Conservation (phyloP, 2,113 vertebrate genomes). For the Cranoglanis bouderius region DNA sequence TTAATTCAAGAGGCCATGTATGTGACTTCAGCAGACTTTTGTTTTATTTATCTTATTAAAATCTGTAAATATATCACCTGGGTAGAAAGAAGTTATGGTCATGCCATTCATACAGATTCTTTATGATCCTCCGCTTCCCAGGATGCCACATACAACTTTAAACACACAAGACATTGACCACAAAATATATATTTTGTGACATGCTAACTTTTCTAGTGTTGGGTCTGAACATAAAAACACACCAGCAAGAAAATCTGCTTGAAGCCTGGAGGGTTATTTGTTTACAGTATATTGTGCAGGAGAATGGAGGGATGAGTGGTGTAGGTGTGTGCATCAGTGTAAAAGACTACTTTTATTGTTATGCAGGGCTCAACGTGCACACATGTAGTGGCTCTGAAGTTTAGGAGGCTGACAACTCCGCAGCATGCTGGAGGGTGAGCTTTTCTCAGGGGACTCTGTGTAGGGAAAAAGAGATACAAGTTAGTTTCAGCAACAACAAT, state of each 20-base stretch:
- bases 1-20: background rate
- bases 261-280: background rate
- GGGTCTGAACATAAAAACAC: background rate
- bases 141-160: background rate
- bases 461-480: background rate
- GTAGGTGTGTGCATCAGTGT: background rate
- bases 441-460: background rate
- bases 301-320: background rate
- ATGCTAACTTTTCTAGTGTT: background rate
- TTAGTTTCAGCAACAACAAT: constrained; percentile 12
- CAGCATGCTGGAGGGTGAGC: constrained; percentile 9
- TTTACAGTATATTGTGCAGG: background rate
- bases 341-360: background rate
- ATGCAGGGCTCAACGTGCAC: background rate
- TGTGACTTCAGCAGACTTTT: constrained; percentile 3
- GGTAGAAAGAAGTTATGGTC: background rate
- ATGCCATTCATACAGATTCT: background rate
- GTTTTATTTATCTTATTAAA: background rate
- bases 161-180: background rate
- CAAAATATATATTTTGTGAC: background rate
- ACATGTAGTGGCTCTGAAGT: constrained; percentile 20
- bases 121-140: background rate
- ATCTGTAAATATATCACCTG: background rate
- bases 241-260: background rate
- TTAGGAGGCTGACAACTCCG: background rate